phyloP scores from a whole-genome alignment of 2,888 invertebrate species.

The Clunio marinus region DNA sequence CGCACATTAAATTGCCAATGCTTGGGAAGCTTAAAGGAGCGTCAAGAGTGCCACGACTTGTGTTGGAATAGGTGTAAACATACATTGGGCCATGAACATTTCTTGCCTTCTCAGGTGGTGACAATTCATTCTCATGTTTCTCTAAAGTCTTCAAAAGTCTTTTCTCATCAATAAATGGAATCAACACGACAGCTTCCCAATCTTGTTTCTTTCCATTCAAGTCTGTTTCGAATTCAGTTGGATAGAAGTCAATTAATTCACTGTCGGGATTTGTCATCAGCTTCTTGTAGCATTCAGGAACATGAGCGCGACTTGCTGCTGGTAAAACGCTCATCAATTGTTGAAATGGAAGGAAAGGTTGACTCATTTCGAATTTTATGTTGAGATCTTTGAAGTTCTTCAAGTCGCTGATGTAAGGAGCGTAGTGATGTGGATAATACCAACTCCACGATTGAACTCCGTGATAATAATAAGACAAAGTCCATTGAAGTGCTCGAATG shows the following conservation, averaged over 20 bases:
- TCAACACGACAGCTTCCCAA: constrained; percentile 93
- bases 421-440: constrained; percentile 97
- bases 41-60: constrained; percentile 55
- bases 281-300: constrained; percentile 72
- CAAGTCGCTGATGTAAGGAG: constrained; percentile 93
- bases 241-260: constrained; percentile 89
- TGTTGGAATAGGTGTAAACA: constrained; percentile 63
- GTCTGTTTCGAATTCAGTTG: constrained; percentile 84
- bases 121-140: constrained; percentile 61
- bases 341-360: constrained; percentile 89
- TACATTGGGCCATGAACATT: constrained; percentile 87
- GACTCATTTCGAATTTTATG: constrained; percentile 77
- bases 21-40: constrained; percentile 57
- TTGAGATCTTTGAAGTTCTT: constrained; percentile 71
- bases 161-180: constrained; percentile 88
- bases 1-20: constrained; percentile 48
- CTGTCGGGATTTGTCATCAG: constrained; percentile 69
- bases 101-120: constrained; percentile 64
- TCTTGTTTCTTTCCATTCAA: constrained; percentile 93
- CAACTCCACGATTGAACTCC: constrained; percentile 98
- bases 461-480: constrained; percentile 91
- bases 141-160: constrained; percentile 72
- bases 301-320: constrained; percentile 71
- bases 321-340: constrained; percentile 86
- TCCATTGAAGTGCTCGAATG: constrained; percentile 93